Base-by-base conservation (phyloP, 2,888 invertebrate genomes). In the Lasioglossum vierecki region DNA sequence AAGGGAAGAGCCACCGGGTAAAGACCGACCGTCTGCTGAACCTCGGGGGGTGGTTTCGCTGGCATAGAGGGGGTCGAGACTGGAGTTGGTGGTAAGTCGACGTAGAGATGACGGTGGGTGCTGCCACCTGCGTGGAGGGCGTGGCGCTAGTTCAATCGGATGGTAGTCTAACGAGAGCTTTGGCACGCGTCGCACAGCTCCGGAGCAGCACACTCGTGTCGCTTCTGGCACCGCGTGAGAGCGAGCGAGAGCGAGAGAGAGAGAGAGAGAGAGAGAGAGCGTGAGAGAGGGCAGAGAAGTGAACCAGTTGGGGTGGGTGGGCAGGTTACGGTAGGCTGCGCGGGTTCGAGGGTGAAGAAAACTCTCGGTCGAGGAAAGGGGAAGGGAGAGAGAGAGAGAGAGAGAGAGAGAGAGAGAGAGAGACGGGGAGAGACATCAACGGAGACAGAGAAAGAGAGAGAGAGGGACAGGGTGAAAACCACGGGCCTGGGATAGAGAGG, bases 51-150 rank as follows among this genome's bases (percentile, higher is more conserved):
- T 63, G 63, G 30, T 57, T 57, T 57, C 57, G 57, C n/a, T 57
- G n/a, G 57, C 57, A 57, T 57, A 57, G 57, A 57, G 57, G 57
- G 60, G 79, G 57, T 57, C 63, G 60, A 26, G 44, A 71, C 57
- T 57, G 63, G 84, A 18, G 68, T 72, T 60, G 39, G 70, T 73
- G 79, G 75, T 46, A 71, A 80, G 80, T 82, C 83, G 70, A 53
- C 76, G 83, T 57, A n/a, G 41, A 86, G 82, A 80, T 79, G 76
- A 83, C 60, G 86, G 79, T 26, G 79, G 76, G 90, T 91, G 90
- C 91, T 91, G 90, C 90, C 90, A 91, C 90, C 94, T 93, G 89
- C 90, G 87, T 85, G 91, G 93, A 94, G 93, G 93, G 93, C 93
- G 93, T 94, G 93, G 94, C 93, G 94, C 93, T 91, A 93, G 92